Evolutionary conservation across 2,888 invertebrate species (phyloP).

Genomic region (Lysandra bellargus): DNA sequence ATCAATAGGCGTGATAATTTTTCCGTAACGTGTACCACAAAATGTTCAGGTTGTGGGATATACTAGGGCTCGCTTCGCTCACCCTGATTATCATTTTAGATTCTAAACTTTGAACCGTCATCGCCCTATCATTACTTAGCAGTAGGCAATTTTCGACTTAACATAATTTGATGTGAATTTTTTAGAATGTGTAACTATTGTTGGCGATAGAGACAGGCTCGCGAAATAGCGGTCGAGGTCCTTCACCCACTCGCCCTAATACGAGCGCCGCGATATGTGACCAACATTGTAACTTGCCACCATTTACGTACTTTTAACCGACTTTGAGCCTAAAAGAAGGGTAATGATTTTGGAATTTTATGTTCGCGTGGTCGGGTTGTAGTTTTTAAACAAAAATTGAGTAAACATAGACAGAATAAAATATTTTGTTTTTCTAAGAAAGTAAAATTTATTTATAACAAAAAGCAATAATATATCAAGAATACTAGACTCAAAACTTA

Average conservation of each 20-base stretch:
- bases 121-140: background rate
- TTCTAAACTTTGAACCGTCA: background rate
- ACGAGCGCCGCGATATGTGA: constrained; percentile 34
- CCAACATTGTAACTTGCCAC: constrained; percentile 14
- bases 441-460: background rate
- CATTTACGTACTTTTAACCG: background rate
- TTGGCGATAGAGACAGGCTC: constrained; percentile 48
- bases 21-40: too few relatives aligned
- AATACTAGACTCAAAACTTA: background rate
- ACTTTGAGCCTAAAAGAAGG: background rate
- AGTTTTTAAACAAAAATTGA: background rate
- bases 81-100: background rate
- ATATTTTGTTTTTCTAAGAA: background rate
- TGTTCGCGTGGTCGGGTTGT: background rate
- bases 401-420: background rate
- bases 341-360: background rate
- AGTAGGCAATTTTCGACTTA: background rate
- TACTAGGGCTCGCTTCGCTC: too few relatives aligned
- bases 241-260: constrained; percentile 55
- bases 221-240: constrained; percentile 69
- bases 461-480: background rate
- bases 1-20: too few relatives aligned
- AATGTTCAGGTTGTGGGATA: too few relatives aligned
- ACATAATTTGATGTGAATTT: constrained; percentile 31
- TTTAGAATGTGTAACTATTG: constrained; percentile 33